Evolutionary conservation across 2,888 invertebrate genomes (phyloP).

Genomic region (Netelia inedita): DNA sequence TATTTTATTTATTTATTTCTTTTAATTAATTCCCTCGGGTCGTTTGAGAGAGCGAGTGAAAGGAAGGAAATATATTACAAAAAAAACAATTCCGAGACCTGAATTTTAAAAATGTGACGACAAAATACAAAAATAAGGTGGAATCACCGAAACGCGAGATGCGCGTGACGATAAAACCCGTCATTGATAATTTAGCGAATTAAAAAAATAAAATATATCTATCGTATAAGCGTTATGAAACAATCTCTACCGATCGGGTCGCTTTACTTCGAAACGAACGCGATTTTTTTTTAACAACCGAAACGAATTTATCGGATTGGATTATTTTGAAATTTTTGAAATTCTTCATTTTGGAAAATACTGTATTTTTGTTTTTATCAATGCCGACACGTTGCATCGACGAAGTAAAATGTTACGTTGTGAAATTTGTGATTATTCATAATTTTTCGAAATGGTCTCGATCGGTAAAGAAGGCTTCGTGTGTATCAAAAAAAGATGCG

Average conservation of each 20-base stretch:
- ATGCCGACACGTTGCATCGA: too few relatives aligned
- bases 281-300: too few relatives aligned
- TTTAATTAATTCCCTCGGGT: background rate
- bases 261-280: background rate
- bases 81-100: slow-evolving; percentile 37
- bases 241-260: background rate
- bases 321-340: too few relatives aligned
- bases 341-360: too few relatives aligned
- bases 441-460: too few relatives aligned
- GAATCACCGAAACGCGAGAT: background rate
- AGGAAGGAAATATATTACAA: background rate
- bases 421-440: too few relatives aligned
- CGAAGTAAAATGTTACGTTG: too few relatives aligned
- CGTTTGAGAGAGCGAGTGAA: background rate
- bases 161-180: background rate
- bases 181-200: slow-evolving; percentile 35
- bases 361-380: too few relatives aligned
- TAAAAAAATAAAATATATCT: background rate
- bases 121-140: slow-evolving; percentile 27
- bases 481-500: slow-evolving; percentile 15
- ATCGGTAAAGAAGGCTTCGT: too few relatives aligned
- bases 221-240: too few relatives aligned
- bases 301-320: too few relatives aligned
- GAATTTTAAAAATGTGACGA: slow-evolving; percentile 38
- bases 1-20: too few relatives aligned